These are phyloP conservation scores for Drosophila borborema DNA, from an alignment of 2,888 invertebrate genomes.

Conservation along the genomic window DNA sequence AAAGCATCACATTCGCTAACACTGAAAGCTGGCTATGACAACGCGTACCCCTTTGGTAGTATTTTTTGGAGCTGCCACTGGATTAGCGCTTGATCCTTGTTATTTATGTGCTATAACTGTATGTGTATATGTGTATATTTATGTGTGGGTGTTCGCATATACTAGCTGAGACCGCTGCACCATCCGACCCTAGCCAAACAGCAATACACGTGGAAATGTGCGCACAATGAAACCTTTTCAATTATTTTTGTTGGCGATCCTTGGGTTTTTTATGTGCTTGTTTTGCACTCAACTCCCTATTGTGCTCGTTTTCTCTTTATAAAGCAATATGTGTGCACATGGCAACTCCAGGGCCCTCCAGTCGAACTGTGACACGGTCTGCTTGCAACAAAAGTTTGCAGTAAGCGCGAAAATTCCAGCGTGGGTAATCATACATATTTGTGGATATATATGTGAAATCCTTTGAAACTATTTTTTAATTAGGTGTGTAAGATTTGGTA, in stretches of 20 bases:
- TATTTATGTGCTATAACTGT: slow-evolving; percentile 66
- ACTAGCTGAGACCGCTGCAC: slow-evolving; percentile 19
- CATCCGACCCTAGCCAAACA: slow-evolving; percentile 18
- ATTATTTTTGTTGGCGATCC: slow-evolving; percentile 62
- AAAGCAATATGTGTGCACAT: slow-evolving; percentile 10
- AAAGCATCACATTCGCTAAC: slow-evolving; percentile 71
- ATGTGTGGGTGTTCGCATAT: neutral
- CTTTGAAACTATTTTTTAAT: neutral
- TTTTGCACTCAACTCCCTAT: slow-evolving; percentile 27
- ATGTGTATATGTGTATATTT: neutral
- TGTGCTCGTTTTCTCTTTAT: slow-evolving; percentile 9
- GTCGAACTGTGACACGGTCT: neutral
- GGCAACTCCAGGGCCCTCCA: slow-evolving; percentile 36
- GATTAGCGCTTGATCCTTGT: slow-evolving; percentile 74
- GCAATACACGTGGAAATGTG: slow-evolving; percentile 37
- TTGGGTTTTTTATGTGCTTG: slow-evolving; percentile 42
- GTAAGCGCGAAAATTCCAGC: slow-evolving; percentile 5
- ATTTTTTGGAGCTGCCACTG: slow-evolving; percentile 48
- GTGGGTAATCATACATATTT: neutral
- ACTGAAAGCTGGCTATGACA: slow-evolving; percentile 62
- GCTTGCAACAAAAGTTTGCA: neutral
- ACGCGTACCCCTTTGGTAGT: slow-evolving; percentile 55
- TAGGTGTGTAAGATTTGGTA: too few species aligned
- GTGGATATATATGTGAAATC: neutral
- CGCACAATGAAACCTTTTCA: slow-evolving; percentile 72